Base-by-base conservation (phyloP, 2,888 invertebrate species). In the Acleris cristana region DNA sequence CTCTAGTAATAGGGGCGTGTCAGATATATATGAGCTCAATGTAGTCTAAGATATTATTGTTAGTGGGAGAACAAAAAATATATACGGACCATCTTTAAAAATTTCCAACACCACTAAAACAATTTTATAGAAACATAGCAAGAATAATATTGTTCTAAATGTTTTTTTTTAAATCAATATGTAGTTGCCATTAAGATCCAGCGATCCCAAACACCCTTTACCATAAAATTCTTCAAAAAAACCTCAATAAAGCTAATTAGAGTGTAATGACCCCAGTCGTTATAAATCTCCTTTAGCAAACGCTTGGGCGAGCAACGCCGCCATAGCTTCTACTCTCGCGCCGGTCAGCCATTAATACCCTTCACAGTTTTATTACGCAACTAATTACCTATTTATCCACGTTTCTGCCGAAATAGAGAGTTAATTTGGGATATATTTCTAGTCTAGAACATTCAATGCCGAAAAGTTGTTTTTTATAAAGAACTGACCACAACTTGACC, bases 181-280 rank as follows among this genome's bases (percentile, higher is more conserved):
- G 10, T 34, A 6, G 3, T 34, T 34, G 10, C 7, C 10, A 34
- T 34, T 10, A 34, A 34, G 4, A 12, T 3, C 12, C 3, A 34
- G 3, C 40, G 14, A 40, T 40, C 40, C 40, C 14, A 4, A 40
- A 40, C 14, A 40, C 40, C 40, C 40, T n/a, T 26, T 21, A 14
- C 21, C 55, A 55, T 51, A 56, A 55, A 61, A 65, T 63, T 56
- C 56, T 52, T 55, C 58, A 63, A 63, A 58, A 34, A 58, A 66
- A 65, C 62, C 76, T 73, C 79, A 78, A 81, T 84, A 81, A 85
- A 86, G 82, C 84, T 84, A 85, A 89, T 88, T 86, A 87, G 78
- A 76, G 78, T 79, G 82, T 87, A 88, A 88, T 84, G 87, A 81
- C 76, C 76, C 80, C 74, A 70, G 73, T 72, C 76, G 82, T 80